Evolutionary conservation across 2,797 vertebrate genomes (phyloP).

Genomic region (Leucoraja ocellata): DNA sequence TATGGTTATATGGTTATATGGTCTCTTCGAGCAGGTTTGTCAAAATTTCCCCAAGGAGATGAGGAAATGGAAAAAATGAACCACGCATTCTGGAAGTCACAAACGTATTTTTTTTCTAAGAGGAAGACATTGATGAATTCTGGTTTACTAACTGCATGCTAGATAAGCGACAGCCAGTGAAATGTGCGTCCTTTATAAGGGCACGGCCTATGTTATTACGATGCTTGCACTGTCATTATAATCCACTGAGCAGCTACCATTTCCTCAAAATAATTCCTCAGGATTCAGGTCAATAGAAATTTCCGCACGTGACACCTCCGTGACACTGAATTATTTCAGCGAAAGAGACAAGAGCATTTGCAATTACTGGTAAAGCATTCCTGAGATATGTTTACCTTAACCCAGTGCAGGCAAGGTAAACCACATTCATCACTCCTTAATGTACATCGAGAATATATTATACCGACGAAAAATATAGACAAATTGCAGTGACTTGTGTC

Average conservation of each 20-base stretch:
- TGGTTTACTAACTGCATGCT: not conserved
- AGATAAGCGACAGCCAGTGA: not conserved
- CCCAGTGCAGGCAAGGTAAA: not conserved
- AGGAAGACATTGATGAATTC: not conserved
- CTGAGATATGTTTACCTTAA: not conserved
- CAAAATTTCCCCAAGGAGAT: not conserved
- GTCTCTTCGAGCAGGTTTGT: not conserved
- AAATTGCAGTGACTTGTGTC: not conserved
- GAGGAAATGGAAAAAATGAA: not conserved
- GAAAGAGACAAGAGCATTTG: not conserved
- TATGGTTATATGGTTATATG: no score
- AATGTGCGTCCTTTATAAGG: not conserved
- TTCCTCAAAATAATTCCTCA: not conserved
- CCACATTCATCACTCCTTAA: not conserved
- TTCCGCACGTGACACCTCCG: not conserved
- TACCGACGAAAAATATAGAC: not conserved
- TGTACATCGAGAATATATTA: not conserved
- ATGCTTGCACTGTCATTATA: not conserved
- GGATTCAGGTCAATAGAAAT: not conserved
- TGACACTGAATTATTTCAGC: not conserved
- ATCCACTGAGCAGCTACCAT: not conserved
- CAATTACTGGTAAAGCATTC: not conserved
- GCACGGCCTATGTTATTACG: not conserved
- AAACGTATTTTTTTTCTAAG: not conserved
- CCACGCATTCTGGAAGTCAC: not conserved